These are phyloP conservation scores for Lamellibrachia satsuma DNA, from an alignment of 2,888 invertebrate species.

Conservation along the genomic window DNA sequence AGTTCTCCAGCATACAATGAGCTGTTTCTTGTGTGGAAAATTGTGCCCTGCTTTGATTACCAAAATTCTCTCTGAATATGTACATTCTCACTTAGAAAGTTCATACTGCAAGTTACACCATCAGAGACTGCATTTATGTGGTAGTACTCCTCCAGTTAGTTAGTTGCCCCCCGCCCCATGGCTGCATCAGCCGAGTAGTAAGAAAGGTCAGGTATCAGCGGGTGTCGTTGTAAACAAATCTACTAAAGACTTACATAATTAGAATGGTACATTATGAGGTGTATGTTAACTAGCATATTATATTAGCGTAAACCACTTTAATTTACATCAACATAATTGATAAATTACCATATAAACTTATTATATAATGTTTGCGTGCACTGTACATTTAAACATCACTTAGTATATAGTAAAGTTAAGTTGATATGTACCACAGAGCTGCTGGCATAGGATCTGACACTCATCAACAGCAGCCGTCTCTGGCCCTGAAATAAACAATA, in stretches of 20 bases:
- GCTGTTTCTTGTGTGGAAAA: background rate
- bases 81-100: background rate
- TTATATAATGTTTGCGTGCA: background rate
- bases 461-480: background rate
- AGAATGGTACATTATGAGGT: no score
- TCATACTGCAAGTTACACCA: background rate
- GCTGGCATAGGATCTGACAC: background rate
- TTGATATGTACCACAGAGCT: slow-evolving; percentile 3
- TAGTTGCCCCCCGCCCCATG: background rate
- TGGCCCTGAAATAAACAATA: background rate
- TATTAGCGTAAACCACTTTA: background rate
- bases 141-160: background rate
- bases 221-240: background rate
- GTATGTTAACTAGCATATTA: no score
- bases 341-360: no score
- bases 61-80: background rate
- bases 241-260: no score
- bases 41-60: background rate
- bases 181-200: background rate
- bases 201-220: background rate
- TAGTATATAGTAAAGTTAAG: background rate
- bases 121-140: background rate
- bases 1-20: background rate
- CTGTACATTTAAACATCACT: no score
- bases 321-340: background rate